phyloP scores from a whole-genome alignment of 2,113 vertebrate genomes.

The Gopherus evgoodei region DNA sequence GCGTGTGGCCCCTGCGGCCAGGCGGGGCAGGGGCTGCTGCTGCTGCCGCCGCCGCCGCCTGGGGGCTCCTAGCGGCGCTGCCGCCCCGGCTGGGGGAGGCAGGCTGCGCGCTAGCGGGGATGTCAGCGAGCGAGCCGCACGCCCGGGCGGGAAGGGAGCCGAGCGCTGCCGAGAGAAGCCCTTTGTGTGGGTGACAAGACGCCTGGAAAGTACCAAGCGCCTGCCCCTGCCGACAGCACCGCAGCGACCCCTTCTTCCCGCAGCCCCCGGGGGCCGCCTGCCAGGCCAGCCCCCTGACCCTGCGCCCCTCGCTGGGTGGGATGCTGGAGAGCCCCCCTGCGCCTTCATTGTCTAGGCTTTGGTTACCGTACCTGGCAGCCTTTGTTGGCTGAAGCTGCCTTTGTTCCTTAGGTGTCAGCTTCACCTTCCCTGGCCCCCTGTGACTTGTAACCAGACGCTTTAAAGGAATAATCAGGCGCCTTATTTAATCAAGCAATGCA shows the following conservation, averaged over 20 bases:
- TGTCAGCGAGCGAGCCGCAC: not conserved
- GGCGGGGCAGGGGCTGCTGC: not conserved
- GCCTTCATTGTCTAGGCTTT: not conserved
- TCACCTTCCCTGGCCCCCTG: slow-evolving; percentile 31
- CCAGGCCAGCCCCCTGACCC: not conserved
- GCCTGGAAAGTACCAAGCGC: not conserved
- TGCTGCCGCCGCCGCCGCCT: too few species aligned
- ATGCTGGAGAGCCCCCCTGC: not conserved
- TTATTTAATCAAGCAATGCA: too few species aligned
- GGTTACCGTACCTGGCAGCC: slow-evolving; percentile 53
- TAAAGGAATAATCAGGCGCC: too few species aligned
- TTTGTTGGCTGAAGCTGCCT: slow-evolving; percentile 66
- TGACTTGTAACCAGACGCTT: not conserved
- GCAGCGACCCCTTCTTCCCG: not conserved
- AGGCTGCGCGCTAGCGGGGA: not conserved
- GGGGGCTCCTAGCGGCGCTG: not conserved
- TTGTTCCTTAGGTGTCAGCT: slow-evolving; percentile 65
- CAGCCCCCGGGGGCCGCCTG: not conserved
- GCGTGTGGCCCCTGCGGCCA: too few species aligned
- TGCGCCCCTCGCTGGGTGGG: not conserved
- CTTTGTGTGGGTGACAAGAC: not conserved
- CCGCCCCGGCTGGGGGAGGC: not conserved
- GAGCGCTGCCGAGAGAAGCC: not conserved
- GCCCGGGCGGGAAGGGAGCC: not conserved
- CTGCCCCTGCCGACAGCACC: too few species aligned